Evolutionary conservation across 2,797 vertebrate species (phyloP), one percentile per base, ranked within the genome.

Genomic region (Eospalax fontanierii): DNA sequence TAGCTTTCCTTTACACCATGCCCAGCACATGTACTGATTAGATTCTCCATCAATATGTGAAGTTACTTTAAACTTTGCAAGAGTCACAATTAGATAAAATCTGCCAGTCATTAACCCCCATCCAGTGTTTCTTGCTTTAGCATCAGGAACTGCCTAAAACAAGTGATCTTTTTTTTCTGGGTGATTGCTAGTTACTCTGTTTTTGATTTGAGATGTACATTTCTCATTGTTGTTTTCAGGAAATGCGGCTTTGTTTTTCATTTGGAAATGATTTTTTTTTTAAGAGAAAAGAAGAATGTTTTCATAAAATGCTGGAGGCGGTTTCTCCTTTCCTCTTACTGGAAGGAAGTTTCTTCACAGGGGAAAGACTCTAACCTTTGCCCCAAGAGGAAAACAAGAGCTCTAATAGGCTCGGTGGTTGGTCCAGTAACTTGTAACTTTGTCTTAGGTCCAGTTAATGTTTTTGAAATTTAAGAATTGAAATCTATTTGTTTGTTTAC

Each of bases 401-500:
- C 4, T 46, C 30, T 88, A 46, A 33, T 22, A 83, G 35, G 16
- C n/a, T 19, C 43, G 40, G 33, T 85, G 78, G 19, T 65, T 81
- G 46, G 11, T 92, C 30, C 71, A 75, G 50, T 90, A 43, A 87
- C 9, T 40, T 2, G 38, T 1, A 54, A 35, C 14, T 82, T 85
- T 80, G 38, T 71, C n/a, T 90, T 92, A 54, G 68, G 76, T 70
- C 54, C 66, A 33, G 19, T 93, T 91, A 43, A 59, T 28, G 38
- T 46, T 92, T 92, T 82, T 71, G 38, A 80, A 94, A 91, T 15
- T 87, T 74, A 28, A 95, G 83, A 87, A 87, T 81, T 96, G 90
- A 93, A 59, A 40, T 91, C 91, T 70, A 18, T 83, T 90, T 75
- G 50, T 57, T 38, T 82, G 33, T 33, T 80, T 81, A 28, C 40